A percentile compares a stretch with the other conserved stretches of the same genome.
These are phyloP conservation scores for Prionace glauca DNA, from an alignment of 2,797 vertebrate genomes.

Conservation along the genomic window DNA sequence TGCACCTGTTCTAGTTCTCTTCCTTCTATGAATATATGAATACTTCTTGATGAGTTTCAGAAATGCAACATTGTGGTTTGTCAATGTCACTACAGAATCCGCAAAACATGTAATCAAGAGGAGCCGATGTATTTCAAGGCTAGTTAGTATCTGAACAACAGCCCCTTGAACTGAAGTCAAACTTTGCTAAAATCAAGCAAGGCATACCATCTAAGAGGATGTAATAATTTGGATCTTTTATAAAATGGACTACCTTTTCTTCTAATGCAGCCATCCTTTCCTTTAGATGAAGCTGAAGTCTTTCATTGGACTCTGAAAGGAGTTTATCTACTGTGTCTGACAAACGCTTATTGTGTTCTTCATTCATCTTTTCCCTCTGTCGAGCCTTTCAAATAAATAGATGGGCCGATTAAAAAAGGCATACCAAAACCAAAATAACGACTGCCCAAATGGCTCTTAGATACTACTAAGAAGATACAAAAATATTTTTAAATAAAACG, in stretches of 20 bases:
- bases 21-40: neutral
- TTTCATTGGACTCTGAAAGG: constrained; percentile 90
- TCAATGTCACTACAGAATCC: neutral
- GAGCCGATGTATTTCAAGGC: neutral
- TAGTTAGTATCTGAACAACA: neutral
- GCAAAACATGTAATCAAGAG: too few relatives aligned
- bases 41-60: neutral
- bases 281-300: constrained; percentile 92
- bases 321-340: constrained; percentile 95
- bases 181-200: neutral
- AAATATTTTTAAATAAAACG: neutral
- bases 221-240: neutral
- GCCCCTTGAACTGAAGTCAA: neutral
- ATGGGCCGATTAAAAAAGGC: neutral
- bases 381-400: constrained; percentile 64
- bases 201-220: neutral
- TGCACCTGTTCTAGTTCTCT: neutral
- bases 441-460: neutral
- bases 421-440: neutral
- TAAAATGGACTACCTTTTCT: constrained; percentile 70
- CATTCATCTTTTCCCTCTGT: constrained; percentile 96
- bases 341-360: constrained; percentile 91
- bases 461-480: neutral
- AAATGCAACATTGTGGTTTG: neutral
- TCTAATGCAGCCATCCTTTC: constrained; percentile 94